These are phyloP conservation scores for Drosophila biarmipes DNA, from an alignment of 1,140 invertebrate genomes.

Conservation along the genomic window DNA sequence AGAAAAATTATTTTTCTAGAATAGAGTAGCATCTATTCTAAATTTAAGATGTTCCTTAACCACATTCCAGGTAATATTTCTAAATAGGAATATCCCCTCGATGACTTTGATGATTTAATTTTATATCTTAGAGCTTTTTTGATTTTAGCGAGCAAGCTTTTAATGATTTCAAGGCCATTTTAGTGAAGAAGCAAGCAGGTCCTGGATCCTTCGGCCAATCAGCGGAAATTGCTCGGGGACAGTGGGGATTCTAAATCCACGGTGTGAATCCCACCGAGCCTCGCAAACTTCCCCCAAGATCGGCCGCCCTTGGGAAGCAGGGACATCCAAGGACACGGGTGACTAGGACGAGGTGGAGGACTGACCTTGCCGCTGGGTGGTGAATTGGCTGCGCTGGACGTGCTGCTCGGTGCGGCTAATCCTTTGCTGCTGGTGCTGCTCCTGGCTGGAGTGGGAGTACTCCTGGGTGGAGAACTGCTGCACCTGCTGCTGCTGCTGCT, in stretches of 20 bases:
- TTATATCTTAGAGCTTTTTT: neutral
- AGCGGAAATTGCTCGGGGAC: constrained; percentile 49
- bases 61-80: too few relatives aligned
- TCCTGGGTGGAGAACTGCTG: constrained; percentile 85
- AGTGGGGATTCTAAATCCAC: constrained; percentile 73
- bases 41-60: too few relatives aligned
- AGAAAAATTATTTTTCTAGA: too few relatives aligned
- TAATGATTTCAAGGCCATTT: constrained; percentile 22
- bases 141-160: neutral
- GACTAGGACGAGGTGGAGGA: constrained; percentile 27
- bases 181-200: constrained; percentile 9
- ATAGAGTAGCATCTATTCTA: too few relatives aligned
- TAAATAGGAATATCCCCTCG: too few relatives aligned
- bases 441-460: constrained; percentile 76
- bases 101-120: neutral
- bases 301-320: neutral
- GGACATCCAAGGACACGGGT: constrained; percentile 14
- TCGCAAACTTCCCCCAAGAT: constrained; percentile 36
- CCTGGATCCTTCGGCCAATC: constrained; percentile 20
- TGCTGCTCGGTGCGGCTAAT: constrained; percentile 90
- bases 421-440: constrained; percentile 87
- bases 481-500: constrained; percentile 86
- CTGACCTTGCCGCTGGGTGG: constrained; percentile 92
- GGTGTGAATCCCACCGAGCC: constrained; percentile 74
- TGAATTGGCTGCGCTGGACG: constrained; percentile 89